phyloP scores from a whole-genome alignment of 2,797 vertebrate genomes.

The Eulemur albifrons region DNA sequence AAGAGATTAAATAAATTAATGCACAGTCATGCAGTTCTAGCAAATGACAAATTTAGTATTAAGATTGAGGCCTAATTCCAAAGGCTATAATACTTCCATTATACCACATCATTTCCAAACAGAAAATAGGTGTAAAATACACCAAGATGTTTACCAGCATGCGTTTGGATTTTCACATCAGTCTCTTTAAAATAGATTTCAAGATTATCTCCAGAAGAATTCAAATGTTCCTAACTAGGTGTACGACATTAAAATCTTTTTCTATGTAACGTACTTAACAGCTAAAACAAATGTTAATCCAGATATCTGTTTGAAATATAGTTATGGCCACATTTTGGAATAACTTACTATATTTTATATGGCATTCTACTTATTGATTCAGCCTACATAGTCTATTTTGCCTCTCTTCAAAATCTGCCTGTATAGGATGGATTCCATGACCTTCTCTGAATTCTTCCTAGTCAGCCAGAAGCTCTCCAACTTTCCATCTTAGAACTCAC shows the following conservation, averaged over 20 bases:
- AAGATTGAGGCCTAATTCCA: slow-evolving; percentile 14
- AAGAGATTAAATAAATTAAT: not conserved
- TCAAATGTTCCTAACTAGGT: slow-evolving; percentile 15
- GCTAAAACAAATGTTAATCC: slow-evolving; percentile 26
- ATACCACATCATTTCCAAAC: not conserved
- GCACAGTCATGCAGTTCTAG: not conserved
- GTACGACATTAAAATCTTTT: not conserved
- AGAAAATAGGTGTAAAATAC: not conserved
- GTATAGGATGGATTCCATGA: not conserved
- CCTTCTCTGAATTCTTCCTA: not conserved
- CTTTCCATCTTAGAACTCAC: slow-evolving; percentile 5
- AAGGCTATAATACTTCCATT: not conserved
- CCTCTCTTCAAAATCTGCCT: not conserved
- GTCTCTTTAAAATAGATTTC: not conserved
- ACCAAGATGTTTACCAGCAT: not conserved
- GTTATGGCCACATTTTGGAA: slow-evolving; percentile 18
- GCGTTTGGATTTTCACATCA: not conserved
- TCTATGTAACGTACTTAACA: not conserved
- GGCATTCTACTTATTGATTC: slow-evolving; percentile 1
- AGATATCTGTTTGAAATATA: slow-evolving; percentile 12
- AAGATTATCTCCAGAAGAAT: not conserved
- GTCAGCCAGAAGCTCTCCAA: slow-evolving; percentile 31
- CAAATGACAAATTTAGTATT: not conserved
- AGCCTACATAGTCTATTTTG: not conserved
- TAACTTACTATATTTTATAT: not conserved